Evolutionary conservation across 2,888 invertebrate genomes (phyloP).

Genomic region (Asteroscopus sphinx): DNA sequence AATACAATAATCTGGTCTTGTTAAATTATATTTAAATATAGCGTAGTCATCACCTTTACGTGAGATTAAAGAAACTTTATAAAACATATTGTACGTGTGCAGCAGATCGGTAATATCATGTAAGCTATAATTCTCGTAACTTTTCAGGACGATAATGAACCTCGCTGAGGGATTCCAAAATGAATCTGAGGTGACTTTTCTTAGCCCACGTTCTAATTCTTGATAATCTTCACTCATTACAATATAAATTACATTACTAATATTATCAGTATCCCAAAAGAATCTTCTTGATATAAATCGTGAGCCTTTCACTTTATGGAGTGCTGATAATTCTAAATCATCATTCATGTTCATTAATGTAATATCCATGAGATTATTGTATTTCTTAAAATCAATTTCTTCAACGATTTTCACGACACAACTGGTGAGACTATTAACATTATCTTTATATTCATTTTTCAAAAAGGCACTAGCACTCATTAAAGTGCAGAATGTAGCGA

Average conservation of each 20-base stretch:
- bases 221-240: conserved; percentile 52
- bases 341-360: conserved; percentile 58
- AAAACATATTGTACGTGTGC: conserved; percentile 26
- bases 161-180: conserved; percentile 65
- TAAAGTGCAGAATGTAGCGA: conserved; percentile 1
- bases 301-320: conserved; percentile 52
- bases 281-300: conserved; percentile 58
- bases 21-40: conserved; percentile 49
- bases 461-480: conserved; percentile 16
- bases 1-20: conserved; percentile 42
- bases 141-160: conserved; percentile 62
- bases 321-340: conserved; percentile 38
- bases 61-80: conserved; percentile 24
- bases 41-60: conserved; percentile 20
- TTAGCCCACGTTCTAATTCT: conserved; percentile 57
- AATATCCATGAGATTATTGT: conserved; percentile 44
- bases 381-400: conserved; percentile 32
- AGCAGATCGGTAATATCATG: conserved; percentile 51
- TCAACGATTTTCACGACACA: conserved; percentile 54
- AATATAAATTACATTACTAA: conserved; percentile 58
- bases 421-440: conserved; percentile 14
- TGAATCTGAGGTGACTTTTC: conserved; percentile 44
- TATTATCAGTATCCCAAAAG: conserved; percentile 42
- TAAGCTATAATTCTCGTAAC: conserved; percentile 36
- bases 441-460: conserved; percentile 7